phyloP scores from a whole-genome alignment of 2,888 invertebrate genomes.

The Hymenopus coronatus region DNA sequence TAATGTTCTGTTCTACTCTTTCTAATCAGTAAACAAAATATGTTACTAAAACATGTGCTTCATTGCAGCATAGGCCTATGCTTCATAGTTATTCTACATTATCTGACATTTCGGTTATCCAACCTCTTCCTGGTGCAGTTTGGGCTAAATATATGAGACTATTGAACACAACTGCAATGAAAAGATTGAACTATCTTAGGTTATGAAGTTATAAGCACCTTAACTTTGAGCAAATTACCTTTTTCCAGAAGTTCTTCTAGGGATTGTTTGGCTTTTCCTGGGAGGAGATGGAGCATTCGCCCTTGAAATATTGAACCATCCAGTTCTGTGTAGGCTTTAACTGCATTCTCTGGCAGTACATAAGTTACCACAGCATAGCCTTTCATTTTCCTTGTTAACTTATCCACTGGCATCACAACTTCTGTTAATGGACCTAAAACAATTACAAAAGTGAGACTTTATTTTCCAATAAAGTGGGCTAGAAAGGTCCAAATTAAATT shows the following conservation, averaged over 20 bases:
- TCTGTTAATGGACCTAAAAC: slow-evolving; percentile 77
- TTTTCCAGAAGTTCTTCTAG: slow-evolving; percentile 41
- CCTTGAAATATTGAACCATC: slow-evolving; percentile 93
- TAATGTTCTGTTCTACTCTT: too few species aligned
- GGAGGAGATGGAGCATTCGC: slow-evolving; percentile 88
- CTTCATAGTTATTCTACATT: too few species aligned
- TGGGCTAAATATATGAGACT: too few species aligned
- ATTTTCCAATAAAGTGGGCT: not conserved
- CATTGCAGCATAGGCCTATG: too few species aligned
- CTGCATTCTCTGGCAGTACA: slow-evolving; percentile 93
- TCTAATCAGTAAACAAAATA: too few species aligned
- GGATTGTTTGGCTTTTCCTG: slow-evolving; percentile 68
- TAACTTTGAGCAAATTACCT: slow-evolving; percentile 35
- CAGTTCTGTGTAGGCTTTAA: slow-evolving; percentile 78
- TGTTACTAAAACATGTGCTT: too few species aligned
- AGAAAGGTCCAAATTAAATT: not conserved
- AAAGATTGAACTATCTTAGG: too few species aligned
- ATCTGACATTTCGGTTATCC: too few species aligned
- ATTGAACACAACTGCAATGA: too few species aligned
- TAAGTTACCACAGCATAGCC: slow-evolving; percentile 93
- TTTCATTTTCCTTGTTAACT: slow-evolving; percentile 71
- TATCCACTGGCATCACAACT: slow-evolving; percentile 85
- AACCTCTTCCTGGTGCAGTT: too few species aligned
- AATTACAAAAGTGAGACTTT: not conserved
- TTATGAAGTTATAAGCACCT: too few species aligned